Percentiles rank a stretch among this genome's conserved stretches.
Evolutionary conservation across 64 coral and sea anemone genomes (phyloP).

Genomic region (Pocillopora damicornis): DNA sequence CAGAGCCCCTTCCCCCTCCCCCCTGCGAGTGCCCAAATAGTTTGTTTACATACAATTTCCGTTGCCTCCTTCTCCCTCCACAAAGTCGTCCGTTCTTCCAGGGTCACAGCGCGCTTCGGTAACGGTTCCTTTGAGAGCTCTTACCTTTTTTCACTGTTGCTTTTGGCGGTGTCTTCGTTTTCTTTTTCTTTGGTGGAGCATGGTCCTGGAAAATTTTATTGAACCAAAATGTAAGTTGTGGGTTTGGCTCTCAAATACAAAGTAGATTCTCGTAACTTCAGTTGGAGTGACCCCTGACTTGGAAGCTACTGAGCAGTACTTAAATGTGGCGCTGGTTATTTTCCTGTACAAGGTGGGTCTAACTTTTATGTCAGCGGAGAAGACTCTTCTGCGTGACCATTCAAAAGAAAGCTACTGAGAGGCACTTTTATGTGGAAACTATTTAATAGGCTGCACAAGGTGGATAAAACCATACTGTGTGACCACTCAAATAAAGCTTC

Average conservation of each 20-base stretch:
- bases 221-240: neutral
- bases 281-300: neutral
- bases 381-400: neutral
- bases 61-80: too few species aligned
- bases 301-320: neutral
- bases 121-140: neutral
- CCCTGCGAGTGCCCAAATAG: too few species aligned
- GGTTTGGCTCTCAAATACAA: too few species aligned
- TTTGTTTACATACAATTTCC: too few species aligned
- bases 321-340: neutral
- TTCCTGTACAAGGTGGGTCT: neutral
- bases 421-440: neutral
- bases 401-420: neutral
- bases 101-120: neutral
- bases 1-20: too few species aligned
- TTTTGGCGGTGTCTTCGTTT: neutral
- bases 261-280: too few species aligned
- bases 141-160: conserved; percentile 14
- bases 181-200: neutral
- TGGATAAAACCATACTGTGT: too few species aligned
- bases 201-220: neutral
- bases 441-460: neutral
- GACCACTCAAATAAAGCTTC: too few species aligned
- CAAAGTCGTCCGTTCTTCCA: too few species aligned
- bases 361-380: neutral